Evolutionary conservation across 2,888 invertebrate species (phyloP), one percentile per base, ranked within the genome.

Genomic region (Agonopterix heracliana): DNA sequence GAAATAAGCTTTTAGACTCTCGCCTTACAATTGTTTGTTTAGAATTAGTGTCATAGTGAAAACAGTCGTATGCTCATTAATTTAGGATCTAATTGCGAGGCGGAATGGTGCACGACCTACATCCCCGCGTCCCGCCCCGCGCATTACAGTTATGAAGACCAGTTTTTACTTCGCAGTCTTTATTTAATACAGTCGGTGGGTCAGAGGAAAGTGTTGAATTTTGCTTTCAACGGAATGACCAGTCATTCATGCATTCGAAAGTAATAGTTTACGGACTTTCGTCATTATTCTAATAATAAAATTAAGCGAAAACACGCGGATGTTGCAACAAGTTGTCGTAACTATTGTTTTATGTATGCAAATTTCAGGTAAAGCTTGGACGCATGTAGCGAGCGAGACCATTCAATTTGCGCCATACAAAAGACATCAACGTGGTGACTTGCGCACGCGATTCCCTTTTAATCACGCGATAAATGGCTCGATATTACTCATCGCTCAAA

Each of bases 121-220:
- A 75, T 79, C 67, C 66, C 70, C 65, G 59, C 59, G 51, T 41
- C 55, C 42, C 63, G 53, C 61, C 49, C 60, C 66, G 64, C 70
- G 61, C 71, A 69, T 65, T 78, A 84, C 84, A 79, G 84, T 85
- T 84, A 85, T 63, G 54, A 63, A 76, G 66, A 85, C 85, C 82
- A 79, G 86, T 84, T 85, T 78, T 72, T 71, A 73, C 67, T 75
- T 71, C 62, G 73, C 68, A 69, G 69, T 74, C 65, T 68, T 71
- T 74, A 72, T 41, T 41, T 41, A 38, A 41, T 65, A 62, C 57
- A 61, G 63, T 60, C 74, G 68, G 75, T 75, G 68, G 80, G 82
- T 81, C 83, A 55, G 75, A 83, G 75, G 87, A 88, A 87, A 88
- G 85, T 84, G 81, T 81, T 78, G 75, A 80, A 84, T 85, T 87